Percentiles rank a stretch among this genome's conserved stretches.
phyloP scores from a whole-genome alignment of 2,113 vertebrate species.

The Eudyptes chrysolophus region DNA sequence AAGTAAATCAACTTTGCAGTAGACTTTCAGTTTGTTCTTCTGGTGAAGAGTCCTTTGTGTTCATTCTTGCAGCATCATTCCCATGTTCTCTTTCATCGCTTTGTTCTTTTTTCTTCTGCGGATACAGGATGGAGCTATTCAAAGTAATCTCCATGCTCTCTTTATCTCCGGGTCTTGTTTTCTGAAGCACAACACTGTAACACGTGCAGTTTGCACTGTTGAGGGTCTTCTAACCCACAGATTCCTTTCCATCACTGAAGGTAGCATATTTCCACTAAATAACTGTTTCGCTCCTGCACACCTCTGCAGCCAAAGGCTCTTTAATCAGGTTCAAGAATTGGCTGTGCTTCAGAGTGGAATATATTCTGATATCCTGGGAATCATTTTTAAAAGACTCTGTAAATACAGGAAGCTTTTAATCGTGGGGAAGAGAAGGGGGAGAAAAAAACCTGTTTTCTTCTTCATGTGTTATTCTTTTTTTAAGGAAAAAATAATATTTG shows the following conservation, averaged over 20 bases:
- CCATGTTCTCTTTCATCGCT: constrained; percentile 58
- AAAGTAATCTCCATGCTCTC: not conserved
- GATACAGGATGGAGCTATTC: not conserved
- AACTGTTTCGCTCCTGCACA: not conserved
- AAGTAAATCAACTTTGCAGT: constrained; percentile 36
- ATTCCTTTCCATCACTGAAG: not conserved
- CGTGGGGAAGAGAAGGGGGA: not conserved
- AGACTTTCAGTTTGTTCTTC: constrained; percentile 85
- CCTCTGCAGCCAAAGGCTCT: not conserved
- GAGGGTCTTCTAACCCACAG: constrained; percentile 29
- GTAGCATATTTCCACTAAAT: not conserved
- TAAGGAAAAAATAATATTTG: not conserved
- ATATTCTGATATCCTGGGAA: not conserved
- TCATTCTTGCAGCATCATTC: constrained; percentile 61
- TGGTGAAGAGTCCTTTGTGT: constrained; percentile 83
- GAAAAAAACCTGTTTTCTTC: not conserved
- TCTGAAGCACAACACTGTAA: not conserved
- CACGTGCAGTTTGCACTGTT: not conserved
- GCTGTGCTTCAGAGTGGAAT: not conserved
- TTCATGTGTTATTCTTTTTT: not conserved
- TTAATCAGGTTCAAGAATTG: not conserved
- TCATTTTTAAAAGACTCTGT: not conserved
- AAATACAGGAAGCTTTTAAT: not conserved
- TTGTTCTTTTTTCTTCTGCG: not conserved
- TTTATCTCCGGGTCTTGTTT: not conserved